These are phyloP conservation scores for Caranx ignobilis DNA, from an alignment of 2,113 vertebrate species.

Conservation along the genomic window DNA sequence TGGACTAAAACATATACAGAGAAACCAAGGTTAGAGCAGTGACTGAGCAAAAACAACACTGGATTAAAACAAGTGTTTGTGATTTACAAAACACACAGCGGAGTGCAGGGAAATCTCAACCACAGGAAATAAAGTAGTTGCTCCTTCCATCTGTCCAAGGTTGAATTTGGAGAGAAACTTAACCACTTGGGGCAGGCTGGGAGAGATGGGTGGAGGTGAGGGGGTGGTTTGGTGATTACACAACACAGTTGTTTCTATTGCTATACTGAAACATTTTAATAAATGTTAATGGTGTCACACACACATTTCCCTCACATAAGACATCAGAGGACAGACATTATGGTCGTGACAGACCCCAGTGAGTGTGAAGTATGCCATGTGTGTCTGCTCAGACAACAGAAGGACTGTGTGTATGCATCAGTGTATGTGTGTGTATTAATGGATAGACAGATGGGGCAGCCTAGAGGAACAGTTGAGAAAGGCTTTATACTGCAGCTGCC, in stretches of 20 bases:
- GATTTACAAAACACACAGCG: neutral
- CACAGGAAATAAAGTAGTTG: neutral
- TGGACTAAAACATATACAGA: conserved; percentile 5
- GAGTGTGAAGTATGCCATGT: conserved; percentile 60
- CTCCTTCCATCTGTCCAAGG: neutral
- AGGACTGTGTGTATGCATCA: conserved; percentile 63
- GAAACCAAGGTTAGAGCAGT: conserved; percentile 28
- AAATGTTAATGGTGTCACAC: conserved; percentile 23
- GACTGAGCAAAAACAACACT: conserved; percentile 16
- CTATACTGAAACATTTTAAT: neutral
- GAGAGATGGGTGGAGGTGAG: too few relatives aligned
- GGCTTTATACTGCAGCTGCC: conserved; percentile 81
- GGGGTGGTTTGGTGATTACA: too few relatives aligned
- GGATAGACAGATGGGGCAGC: conserved; percentile 79
- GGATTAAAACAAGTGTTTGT: neutral
- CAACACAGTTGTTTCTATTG: neutral
- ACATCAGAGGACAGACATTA: conserved; percentile 53
- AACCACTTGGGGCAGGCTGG: too few relatives aligned
- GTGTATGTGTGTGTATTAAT: conserved; percentile 66
- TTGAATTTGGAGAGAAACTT: neutral
- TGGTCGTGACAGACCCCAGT: conserved; percentile 50
- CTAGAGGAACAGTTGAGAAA: conserved; percentile 79
- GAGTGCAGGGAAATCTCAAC: neutral
- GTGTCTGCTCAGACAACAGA: conserved; percentile 69
- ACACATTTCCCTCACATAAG: conserved; percentile 27